These are phyloP conservation scores for Oceanodroma leucorhoa DNA, from an alignment of 2,797 vertebrate genomes.

Conservation along the genomic window DNA sequence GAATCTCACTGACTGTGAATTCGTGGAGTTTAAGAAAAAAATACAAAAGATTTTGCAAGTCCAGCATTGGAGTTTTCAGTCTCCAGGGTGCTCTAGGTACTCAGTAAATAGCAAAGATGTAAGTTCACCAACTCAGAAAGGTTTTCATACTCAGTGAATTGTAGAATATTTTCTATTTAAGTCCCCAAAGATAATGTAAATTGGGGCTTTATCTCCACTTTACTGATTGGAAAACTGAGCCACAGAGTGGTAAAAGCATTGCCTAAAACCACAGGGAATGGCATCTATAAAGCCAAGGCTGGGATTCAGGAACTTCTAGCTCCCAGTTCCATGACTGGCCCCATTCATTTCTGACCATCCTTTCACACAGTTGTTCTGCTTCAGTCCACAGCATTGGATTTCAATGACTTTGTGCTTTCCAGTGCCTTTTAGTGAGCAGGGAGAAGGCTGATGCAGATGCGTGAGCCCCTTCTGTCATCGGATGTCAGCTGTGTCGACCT, in stretches of 20 bases:
- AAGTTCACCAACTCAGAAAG: background rate
- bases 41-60: background rate
- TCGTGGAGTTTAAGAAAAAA: background rate
- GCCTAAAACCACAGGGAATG: background rate
- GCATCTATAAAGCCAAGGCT: background rate
- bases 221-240: background rate
- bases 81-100: background rate
- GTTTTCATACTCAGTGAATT: background rate
- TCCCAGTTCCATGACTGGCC: background rate
- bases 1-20: background rate
- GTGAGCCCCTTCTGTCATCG: constrained; percentile 1
- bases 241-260: background rate
- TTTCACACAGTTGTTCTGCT: background rate
- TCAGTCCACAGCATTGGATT: background rate
- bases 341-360: background rate
- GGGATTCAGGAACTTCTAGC: background rate
- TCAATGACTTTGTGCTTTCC: background rate
- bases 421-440: background rate
- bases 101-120: background rate
- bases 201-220: background rate
- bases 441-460: background rate
- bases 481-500: background rate
- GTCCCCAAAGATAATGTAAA: background rate
- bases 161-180: background rate
- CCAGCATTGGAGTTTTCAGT: background rate